Base-by-base conservation (phyloP, 2,888 invertebrate species). In the Sylvicola cinctus region DNA sequence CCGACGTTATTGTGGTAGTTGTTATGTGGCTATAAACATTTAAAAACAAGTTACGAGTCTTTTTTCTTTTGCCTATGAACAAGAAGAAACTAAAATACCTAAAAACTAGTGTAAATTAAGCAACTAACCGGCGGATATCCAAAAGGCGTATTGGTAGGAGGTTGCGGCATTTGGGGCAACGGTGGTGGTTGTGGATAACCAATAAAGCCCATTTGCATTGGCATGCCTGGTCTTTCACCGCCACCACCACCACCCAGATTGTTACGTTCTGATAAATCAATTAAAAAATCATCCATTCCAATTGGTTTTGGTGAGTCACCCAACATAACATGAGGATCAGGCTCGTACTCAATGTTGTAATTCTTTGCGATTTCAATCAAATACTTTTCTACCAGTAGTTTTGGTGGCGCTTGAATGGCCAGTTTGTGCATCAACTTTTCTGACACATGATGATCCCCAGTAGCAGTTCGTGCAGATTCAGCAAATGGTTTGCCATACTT, bases 401-500 rank as follows among this genome's bases (percentile, higher is more conserved):
- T 95, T 0, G 95, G 87, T 3, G 98, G 98, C 23, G 91, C 88
- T 45, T 93, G 87, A 7, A 93, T 76, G 16, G 83, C 78, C 58
- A 96, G 63, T 61, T 95, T 96, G 49, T 88, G 85, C 57, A 83
- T 84, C 28, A 98, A 56, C 54, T 93, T 93, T 39, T 88, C 81
- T 46, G 85, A 90, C 17, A 77, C 78, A 26, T 80, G 76, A 42
- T 85, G 69, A 44, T 91, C 91, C 0, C 84, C 84, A 37, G 88
- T 83, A 1, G 83, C 81, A 6, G 84, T 78, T 38, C 84, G 66
- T 42, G 93, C 90, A 2, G 81, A 78, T 44, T 90, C 84, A 1
- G 80, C 81, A 61, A 85, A 98, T 38, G 79, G 78, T 48, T 83
- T 87, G 0, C 96, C 95, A 61, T 95, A 99, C 55, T 98, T 95